Evolutionary conservation across 2,888 invertebrate species (phyloP).

Genomic region (Strigamia maritima): DNA sequence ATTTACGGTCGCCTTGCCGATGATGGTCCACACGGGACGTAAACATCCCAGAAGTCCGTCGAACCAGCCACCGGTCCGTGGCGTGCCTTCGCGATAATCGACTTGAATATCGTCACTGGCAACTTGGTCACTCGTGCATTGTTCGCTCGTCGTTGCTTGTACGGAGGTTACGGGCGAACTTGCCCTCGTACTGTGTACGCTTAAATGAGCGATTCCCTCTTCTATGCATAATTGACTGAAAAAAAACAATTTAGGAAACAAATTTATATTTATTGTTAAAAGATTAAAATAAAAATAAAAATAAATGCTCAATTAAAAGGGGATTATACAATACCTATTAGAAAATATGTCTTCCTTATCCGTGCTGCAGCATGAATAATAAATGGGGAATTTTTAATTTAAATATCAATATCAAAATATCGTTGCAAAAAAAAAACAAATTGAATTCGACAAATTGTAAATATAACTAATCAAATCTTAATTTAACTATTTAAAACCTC

Average conservation of each 20-base stretch:
- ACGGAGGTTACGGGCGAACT: slow-evolving; percentile 45
- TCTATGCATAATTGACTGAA: slow-evolving; percentile 51
- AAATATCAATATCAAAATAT: no score
- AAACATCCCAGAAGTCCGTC: slow-evolving; percentile 84
- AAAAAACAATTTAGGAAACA: neutral
- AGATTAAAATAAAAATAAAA: neutral
- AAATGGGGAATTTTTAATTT: neutral
- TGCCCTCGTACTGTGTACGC: slow-evolving; percentile 46
- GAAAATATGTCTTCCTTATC: slow-evolving; percentile 50
- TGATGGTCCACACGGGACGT: slow-evolving; percentile 79
- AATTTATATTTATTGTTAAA: no score
- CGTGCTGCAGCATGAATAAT: slow-evolving; percentile 46
- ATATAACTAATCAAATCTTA: no score
- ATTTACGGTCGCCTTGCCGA: slow-evolving; percentile 64
- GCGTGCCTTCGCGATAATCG: slow-evolving; percentile 47
- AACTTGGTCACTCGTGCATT: neutral
- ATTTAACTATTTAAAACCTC: no score
- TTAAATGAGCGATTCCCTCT: slow-evolving; percentile 49
- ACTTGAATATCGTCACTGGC: slow-evolving; percentile 47
- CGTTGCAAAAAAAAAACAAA: neutral
- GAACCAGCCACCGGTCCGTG: slow-evolving; percentile 62
- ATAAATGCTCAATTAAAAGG: neutral
- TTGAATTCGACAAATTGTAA: neutral
- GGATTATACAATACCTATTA: slow-evolving; percentile 48
- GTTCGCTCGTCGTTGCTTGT: neutral